Evolutionary conservation across 2,888 invertebrate genomes (phyloP).

Genomic region (Volucella inflata): DNA sequence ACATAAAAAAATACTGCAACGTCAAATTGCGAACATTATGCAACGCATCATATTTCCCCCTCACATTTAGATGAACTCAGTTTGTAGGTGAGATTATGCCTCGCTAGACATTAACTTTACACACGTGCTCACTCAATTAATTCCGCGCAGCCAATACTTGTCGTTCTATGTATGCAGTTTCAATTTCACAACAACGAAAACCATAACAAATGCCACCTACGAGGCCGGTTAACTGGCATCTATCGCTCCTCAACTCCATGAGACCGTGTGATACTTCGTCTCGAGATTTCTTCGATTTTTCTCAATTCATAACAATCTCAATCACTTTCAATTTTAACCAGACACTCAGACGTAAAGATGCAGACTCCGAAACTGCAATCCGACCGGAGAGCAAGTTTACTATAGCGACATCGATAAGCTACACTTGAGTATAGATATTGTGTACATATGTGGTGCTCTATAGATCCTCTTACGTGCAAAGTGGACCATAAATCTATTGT

Average conservation of each 20-base stretch:
- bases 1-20: slow-evolving; percentile 1
- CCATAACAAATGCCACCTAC: slow-evolving; percentile 54
- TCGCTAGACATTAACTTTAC: slow-evolving; percentile 29
- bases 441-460: background rate
- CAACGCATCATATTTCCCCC: background rate
- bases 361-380: slow-evolving; percentile 8
- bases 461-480: slow-evolving; percentile 39
- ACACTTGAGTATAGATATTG: background rate
- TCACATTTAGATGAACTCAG: background rate
- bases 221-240: slow-evolving; percentile 18
- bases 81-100: slow-evolving; percentile 28
- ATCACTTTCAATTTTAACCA: slow-evolving; percentile 68
- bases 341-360: slow-evolving; percentile 51
- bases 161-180: slow-evolving; percentile 33
- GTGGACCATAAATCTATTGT: slow-evolving; percentile 60
- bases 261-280: slow-evolving; percentile 24
- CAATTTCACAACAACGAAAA: slow-evolving; percentile 45
- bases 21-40: background rate
- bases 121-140: slow-evolving; percentile 59
- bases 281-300: slow-evolving; percentile 21
- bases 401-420: slow-evolving; percentile 12
- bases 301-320: slow-evolving; percentile 55
- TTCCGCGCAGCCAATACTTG: slow-evolving; percentile 21
- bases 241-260: background rate
- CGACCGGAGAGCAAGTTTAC: slow-evolving; percentile 8